phyloP scores from a whole-genome alignment of 2,797 vertebrate species.

The Psittacula derbiana region DNA sequence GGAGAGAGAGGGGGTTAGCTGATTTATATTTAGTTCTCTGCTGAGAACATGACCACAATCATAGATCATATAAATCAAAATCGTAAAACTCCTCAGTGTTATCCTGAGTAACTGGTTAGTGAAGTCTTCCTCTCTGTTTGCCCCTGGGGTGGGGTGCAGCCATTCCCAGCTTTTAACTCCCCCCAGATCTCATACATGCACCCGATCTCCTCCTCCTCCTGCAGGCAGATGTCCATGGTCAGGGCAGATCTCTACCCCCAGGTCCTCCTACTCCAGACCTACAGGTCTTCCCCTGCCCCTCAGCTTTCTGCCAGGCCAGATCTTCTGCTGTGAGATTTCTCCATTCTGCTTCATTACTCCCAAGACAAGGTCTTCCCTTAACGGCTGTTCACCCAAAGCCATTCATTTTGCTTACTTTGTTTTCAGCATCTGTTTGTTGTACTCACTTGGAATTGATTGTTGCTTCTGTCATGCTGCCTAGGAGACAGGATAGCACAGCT shows the following conservation, averaged over 20 bases:
- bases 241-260: too few relatives aligned
- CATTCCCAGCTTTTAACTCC: neutral
- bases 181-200: fast-evolving
- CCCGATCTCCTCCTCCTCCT: neutral
- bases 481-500: neutral
- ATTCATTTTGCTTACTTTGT: neutral
- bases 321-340: neutral
- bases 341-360: neutral
- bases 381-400: neutral
- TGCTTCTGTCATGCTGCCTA: neutral
- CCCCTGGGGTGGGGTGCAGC: neutral
- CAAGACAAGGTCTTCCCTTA: neutral
- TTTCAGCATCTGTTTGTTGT: neutral
- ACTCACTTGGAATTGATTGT: neutral
- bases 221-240: neutral
- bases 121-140: neutral
- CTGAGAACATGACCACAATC: neutral
- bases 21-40: neutral
- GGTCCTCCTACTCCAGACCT: neutral
- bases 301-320: neutral
- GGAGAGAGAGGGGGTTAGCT: neutral
- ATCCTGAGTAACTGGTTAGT: fast-evolving
- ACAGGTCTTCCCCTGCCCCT: neutral
- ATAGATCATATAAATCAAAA: neutral
- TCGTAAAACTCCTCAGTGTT: neutral